These are phyloP conservation scores for Phyllotis vaccarum DNA, from an alignment of 2,797 vertebrate genomes.

Conservation along the genomic window DNA sequence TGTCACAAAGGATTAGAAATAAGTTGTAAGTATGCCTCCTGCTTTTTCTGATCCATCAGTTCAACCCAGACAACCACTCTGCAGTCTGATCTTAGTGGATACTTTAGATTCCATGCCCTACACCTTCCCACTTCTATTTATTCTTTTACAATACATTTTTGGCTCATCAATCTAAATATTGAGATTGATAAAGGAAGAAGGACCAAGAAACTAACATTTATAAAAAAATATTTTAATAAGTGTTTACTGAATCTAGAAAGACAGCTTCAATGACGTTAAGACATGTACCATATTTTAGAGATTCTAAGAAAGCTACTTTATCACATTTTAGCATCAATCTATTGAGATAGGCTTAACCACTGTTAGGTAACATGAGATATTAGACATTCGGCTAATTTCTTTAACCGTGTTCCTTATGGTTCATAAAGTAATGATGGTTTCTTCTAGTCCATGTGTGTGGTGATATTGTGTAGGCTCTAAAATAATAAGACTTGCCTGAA, in stretches of 20 bases:
- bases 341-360: background rate
- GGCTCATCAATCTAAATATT: background rate
- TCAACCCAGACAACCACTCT: background rate
- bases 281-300: background rate
- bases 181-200: constrained; percentile 5
- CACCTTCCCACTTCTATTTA: background rate
- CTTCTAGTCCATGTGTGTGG: background rate
- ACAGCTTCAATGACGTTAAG: background rate
- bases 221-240: background rate
- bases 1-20: background rate
- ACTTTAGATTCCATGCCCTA: background rate
- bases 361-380: background rate
- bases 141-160: background rate
- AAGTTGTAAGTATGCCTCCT: background rate
- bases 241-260: background rate
- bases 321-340: background rate
- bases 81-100: background rate
- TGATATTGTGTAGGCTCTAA: too few species aligned
- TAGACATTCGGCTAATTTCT: background rate
- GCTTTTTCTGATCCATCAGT: background rate
- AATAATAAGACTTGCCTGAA: too few species aligned
- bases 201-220: background rate
- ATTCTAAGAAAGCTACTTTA: background rate
- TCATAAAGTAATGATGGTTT: background rate
- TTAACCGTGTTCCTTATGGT: background rate